These are phyloP conservation scores for Caiman crocodilus DNA, from an alignment of 2,797 vertebrate genomes.

Conservation along the genomic window DNA sequence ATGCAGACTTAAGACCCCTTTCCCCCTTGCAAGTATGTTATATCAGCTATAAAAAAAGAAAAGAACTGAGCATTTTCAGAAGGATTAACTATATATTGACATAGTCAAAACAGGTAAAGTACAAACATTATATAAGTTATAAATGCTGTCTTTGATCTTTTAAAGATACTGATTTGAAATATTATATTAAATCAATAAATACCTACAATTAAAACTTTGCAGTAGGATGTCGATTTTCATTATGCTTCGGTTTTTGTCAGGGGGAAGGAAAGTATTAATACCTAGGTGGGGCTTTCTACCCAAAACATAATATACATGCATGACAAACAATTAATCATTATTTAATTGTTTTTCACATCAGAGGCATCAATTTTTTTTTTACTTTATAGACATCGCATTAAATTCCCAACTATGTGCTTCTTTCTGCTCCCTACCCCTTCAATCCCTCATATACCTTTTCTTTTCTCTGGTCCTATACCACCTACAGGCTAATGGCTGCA, in stretches of 20 bases:
- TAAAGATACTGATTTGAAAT: conserved; percentile 25
- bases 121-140: not conserved
- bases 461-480: fast-evolving
- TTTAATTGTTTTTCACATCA: conserved; percentile 24
- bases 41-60: conserved; percentile 58
- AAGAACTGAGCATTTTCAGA: conserved; percentile 33
- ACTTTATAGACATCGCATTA: not conserved
- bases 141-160: conserved; percentile 21
- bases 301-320: conserved; percentile 37
- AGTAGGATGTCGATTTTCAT: not conserved
- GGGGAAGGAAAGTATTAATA: not conserved
- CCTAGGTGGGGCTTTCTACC: not conserved
- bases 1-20: conserved; percentile 50
- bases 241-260: conserved; percentile 33
- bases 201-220: conserved; percentile 36
- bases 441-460: not conserved
- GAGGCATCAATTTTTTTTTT: not conserved
- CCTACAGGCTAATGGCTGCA: not conserved
- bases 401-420: not conserved
- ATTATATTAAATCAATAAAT: conserved; percentile 38
- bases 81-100: conserved; percentile 49
- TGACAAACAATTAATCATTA: not conserved
- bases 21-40: conserved; percentile 70
- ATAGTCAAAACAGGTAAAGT: conserved; percentile 39
- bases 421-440: fast-evolving